These are phyloP conservation scores for Hystrix cristata DNA, from an alignment of 2,113 vertebrate species.

Conservation along the genomic window DNA sequence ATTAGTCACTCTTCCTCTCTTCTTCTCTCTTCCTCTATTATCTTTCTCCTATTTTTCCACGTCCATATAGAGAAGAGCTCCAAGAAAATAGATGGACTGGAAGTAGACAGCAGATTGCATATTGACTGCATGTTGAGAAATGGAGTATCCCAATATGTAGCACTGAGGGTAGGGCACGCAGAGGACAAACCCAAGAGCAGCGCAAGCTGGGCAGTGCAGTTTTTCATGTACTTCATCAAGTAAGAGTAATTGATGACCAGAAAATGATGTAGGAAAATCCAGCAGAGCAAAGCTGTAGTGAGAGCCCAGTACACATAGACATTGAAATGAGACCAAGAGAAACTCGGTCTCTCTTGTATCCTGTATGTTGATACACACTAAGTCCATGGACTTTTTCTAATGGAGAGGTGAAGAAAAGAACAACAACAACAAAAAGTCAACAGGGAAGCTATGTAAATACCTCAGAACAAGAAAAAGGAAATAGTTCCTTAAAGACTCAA, in stretches of 20 bases:
- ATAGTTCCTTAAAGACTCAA: neutral
- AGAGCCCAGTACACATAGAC: neutral
- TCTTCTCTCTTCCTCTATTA: neutral
- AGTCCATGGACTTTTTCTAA: neutral
- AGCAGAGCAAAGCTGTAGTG: neutral
- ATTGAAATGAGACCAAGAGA: slow-evolving; percentile 28
- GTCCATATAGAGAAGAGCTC: neutral
- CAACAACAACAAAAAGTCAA: slow-evolving; percentile 1
- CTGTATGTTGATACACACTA: slow-evolving; percentile 4
- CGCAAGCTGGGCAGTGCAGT: neutral
- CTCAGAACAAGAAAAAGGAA: neutral
- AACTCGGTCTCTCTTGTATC: neutral
- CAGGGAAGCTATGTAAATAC: neutral
- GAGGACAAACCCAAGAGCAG: neutral
- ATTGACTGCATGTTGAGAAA: neutral
- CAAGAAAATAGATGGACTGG: neutral
- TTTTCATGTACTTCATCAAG: neutral
- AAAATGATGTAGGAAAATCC: neutral
- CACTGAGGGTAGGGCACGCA: neutral
- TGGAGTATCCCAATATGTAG: neutral
- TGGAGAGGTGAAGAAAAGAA: neutral
- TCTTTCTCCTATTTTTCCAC: neutral
- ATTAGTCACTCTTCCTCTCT: neutral
- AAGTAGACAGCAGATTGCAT: neutral
- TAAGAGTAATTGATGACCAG: slow-evolving; percentile 34